phyloP scores from a whole-genome alignment of 1,140 invertebrate species.

The Bombus pyrosoma region DNA sequence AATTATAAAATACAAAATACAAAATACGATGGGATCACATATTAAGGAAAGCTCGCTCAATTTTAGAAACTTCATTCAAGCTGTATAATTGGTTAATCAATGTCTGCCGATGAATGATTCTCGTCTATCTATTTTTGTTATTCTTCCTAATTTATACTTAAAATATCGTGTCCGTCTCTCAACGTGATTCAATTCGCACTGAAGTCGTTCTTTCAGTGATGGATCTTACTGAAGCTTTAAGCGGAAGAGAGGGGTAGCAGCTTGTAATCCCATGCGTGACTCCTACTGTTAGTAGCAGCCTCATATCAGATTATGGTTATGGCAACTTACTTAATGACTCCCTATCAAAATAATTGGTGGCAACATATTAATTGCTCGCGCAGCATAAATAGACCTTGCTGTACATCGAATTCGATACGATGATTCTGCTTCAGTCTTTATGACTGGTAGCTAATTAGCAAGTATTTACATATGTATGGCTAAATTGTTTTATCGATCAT shows the following conservation, averaged over 20 bases:
- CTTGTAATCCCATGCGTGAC: conserved; percentile 30
- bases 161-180: background rate
- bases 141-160: background rate
- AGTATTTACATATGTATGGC: background rate
- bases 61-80: background rate
- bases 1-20: too few relatives aligned
- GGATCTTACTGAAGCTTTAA: background rate
- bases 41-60: too few relatives aligned
- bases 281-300: conserved; percentile 12
- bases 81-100: background rate
- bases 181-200: background rate
- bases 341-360: conserved; percentile 50
- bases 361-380: conserved; percentile 21
- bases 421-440: background rate
- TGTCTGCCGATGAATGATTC: background rate
- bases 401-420: background rate
- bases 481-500: background rate
- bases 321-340: conserved; percentile 49
- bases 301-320: conserved; percentile 42
- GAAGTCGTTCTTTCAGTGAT: background rate
- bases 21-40: too few relatives aligned
- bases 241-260: background rate
- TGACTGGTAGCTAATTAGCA: background rate
- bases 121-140: background rate
- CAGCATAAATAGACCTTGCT: conserved; percentile 20